Evolutionary conservation across 2,113 vertebrate species (phyloP), one percentile per base, ranked within the genome.

Genomic region (Sylvilagus bachmani): DNA sequence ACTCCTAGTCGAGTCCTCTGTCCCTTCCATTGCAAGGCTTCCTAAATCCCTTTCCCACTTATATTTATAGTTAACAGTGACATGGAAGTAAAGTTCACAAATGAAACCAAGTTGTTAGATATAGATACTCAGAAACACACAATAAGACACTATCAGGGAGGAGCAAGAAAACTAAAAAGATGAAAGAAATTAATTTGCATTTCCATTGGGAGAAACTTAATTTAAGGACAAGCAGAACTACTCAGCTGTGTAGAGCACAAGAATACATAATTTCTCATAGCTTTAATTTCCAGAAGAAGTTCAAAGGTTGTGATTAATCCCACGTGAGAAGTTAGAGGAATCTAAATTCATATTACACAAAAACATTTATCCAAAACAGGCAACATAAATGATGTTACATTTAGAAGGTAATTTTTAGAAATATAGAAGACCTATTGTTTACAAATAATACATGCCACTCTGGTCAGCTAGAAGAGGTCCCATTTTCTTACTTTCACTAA

Each of bases 401-500:
- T 75, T 61, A 80, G 19, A 90, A 19, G 31, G 22, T 36, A 84
- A 83, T 55, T 10, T 87, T 92, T 38, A 36, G 1, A 29, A 61
- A 53, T 62, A 24, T 71, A 71, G 44, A 92, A 96, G 92, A 80
- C 87, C 80, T 29, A 80, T 22, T 53, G 77, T 92, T 71, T 53
- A 71, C 70, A 93, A 89, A 81, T 5, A 75, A 6, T 53, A 17
- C 21, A 91, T 55, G n/a, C 16, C 21, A 90, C 29, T 19, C 27
- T 27, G 3, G 24, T 33, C 14, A 62, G 2, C 19, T 11, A 33
- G 55, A 64, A n/a, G 44, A 64, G 2, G 19, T 31, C 2, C 12
- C 0, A 11, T 24, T 73, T 25, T 75, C 8, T 38, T 64, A 10
- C n/a, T 85, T 67, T 87, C 66, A n/a, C 17, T 66, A 21, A 85